These are phyloP conservation scores for Eupeodes luniger DNA, from an alignment of 2,888 invertebrate species.

Conservation along the genomic window DNA sequence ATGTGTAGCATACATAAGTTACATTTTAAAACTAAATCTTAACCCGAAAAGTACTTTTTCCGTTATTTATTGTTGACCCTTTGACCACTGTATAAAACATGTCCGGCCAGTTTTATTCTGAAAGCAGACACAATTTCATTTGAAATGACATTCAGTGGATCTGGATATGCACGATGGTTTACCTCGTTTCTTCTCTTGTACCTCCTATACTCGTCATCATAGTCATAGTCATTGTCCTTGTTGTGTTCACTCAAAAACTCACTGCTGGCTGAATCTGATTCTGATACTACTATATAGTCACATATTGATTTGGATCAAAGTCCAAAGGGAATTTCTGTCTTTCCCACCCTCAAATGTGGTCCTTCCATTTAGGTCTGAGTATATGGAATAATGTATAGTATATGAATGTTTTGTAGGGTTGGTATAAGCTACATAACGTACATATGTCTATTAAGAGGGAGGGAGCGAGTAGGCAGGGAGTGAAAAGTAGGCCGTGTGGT, in stretches of 20 bases:
- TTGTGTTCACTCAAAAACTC: too few species aligned
- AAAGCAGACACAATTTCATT: constrained; percentile 73
- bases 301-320: constrained; percentile 76
- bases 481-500: constrained; percentile 26
- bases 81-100: constrained; percentile 40
- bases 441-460: background rate
- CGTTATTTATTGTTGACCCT: background rate
- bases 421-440: too few species aligned
- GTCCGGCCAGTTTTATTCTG: constrained; percentile 31
- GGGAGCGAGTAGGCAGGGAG: constrained; percentile 7
- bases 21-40: background rate
- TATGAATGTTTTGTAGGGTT: background rate
- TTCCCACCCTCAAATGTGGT: background rate
- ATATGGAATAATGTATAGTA: background rate
- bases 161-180: constrained; percentile 44
- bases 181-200: constrained; percentile 25
- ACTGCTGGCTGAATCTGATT: background rate
- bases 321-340: constrained; percentile 69
- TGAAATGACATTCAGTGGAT: constrained; percentile 60
- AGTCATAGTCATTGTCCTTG: too few species aligned
- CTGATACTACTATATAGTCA: constrained; percentile 52
- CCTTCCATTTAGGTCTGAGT: background rate
- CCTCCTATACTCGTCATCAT: background rate
- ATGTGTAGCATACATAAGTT: too few species aligned
- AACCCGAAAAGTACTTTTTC: background rate